phyloP scores from a whole-genome alignment of 1,140 invertebrate genomes.

The Philotrypesis tridentata region DNA sequence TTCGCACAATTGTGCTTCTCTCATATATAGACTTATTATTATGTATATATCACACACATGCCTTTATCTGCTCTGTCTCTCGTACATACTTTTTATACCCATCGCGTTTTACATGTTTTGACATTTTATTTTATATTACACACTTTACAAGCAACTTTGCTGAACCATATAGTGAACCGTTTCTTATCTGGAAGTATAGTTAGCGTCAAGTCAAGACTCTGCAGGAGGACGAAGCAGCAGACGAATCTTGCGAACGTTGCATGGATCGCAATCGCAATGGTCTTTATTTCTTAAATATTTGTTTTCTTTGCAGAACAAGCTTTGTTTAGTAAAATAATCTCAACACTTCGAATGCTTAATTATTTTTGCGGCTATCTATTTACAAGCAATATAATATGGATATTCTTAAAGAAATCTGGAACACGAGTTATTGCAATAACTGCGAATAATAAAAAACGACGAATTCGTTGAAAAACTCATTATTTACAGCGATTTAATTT shows the following conservation, averaged over 20 bases:
- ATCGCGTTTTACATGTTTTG: constrained; percentile 31
- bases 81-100: constrained; percentile 5
- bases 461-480: constrained; percentile 27
- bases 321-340: neutral
- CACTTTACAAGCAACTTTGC: constrained; percentile 5
- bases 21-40: constrained; percentile 24
- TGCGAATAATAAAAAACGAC: neutral
- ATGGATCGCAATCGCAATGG: too few species aligned
- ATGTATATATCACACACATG: neutral
- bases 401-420: neutral
- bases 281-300: too few species aligned
- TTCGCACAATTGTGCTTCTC: neutral
- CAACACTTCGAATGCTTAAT: neutral
- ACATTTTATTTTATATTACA: constrained; percentile 31
- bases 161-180: neutral
- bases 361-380: neutral
- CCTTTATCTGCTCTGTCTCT: constrained; percentile 18
- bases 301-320: neutral
- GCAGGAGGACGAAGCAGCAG: constrained; percentile 35
- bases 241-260: too few species aligned
- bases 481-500: constrained; percentile 42
- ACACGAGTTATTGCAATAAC: neutral
- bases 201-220: constrained; percentile 40
- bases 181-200: constrained; percentile 45
- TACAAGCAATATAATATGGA: neutral